Evolutionary conservation across 2,888 invertebrate genomes (phyloP).

Genomic region (Spialia ferax): DNA sequence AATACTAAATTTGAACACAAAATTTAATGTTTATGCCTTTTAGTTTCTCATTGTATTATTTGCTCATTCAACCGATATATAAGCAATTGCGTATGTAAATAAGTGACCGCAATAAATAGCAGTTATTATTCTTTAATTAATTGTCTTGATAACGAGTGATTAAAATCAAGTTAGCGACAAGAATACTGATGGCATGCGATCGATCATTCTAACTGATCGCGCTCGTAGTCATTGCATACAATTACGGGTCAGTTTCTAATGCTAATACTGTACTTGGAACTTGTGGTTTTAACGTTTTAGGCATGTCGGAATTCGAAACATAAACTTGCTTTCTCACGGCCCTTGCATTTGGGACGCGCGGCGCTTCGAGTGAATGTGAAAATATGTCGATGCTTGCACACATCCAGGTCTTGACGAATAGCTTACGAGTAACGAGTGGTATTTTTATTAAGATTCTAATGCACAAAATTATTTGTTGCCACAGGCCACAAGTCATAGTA

Average conservation of each 20-base stretch:
- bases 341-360: constrained; percentile 52
- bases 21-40: background rate
- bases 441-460: background rate
- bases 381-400: constrained; percentile 55
- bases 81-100: constrained; percentile 7
- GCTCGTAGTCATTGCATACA: constrained; percentile 25
- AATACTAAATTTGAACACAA: no score
- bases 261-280: constrained; percentile 40
- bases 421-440: background rate
- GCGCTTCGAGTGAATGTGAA: constrained; percentile 65
- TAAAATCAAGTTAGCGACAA: constrained; percentile 42
- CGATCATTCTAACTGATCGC: constrained; percentile 16
- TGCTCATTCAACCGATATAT: constrained; percentile 11
- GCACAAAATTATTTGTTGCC: no score
- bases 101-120: constrained; percentile 20
- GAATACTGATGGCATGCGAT: constrained; percentile 41
- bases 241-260: constrained; percentile 40
- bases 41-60: background rate
- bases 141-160: constrained; percentile 44
- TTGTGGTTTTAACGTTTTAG: constrained; percentile 37
- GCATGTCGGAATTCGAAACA: constrained; percentile 44
- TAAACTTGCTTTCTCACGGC: constrained; percentile 71
- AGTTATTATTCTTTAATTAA: constrained; percentile 12
- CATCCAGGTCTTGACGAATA: background rate
- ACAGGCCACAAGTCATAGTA: no score